Conservation (phyloP, 35 echinoderm and acorn worm species). For the Anneissia japonica region DNA sequence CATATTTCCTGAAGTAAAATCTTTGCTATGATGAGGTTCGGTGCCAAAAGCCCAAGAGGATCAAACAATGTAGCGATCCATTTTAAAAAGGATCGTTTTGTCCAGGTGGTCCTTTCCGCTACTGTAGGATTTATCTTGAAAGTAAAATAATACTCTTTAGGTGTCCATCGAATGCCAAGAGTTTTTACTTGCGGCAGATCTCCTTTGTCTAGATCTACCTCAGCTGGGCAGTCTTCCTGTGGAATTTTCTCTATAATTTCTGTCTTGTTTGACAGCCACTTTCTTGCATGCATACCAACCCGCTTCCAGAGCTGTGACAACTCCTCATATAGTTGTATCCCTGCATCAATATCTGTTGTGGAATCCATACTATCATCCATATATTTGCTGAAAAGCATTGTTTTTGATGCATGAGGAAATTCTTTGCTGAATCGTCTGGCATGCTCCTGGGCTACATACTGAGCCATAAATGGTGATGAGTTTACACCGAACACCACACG, state of each 20-base stretch:
- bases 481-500: constrained; percentile 12
- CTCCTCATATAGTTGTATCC: neutral
- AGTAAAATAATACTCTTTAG: neutral
- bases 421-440: neutral
- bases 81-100: too few species aligned
- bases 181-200: constrained; percentile 30
- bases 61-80: neutral
- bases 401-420: neutral
- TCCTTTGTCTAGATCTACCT: neutral
- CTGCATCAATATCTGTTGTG: neutral
- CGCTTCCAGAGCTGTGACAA: neutral
- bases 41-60: constrained; percentile 13
- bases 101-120: too few species aligned
- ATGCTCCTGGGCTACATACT: neutral
- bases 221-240: constrained; percentile 14
- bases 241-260: neutral
- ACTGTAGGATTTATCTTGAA: neutral
- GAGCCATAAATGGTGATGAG: constrained; percentile 5
- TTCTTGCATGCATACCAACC: neutral
- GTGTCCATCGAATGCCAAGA: neutral
- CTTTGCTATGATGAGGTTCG: constrained; percentile 2
- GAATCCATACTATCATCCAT: neutral
- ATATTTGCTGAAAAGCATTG: neutral
- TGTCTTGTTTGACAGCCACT: neutral
- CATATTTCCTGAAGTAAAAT: constrained; percentile 21